Conservation (phyloP, 2,888 invertebrate species). For the Mythimna albipuncta region DNA sequence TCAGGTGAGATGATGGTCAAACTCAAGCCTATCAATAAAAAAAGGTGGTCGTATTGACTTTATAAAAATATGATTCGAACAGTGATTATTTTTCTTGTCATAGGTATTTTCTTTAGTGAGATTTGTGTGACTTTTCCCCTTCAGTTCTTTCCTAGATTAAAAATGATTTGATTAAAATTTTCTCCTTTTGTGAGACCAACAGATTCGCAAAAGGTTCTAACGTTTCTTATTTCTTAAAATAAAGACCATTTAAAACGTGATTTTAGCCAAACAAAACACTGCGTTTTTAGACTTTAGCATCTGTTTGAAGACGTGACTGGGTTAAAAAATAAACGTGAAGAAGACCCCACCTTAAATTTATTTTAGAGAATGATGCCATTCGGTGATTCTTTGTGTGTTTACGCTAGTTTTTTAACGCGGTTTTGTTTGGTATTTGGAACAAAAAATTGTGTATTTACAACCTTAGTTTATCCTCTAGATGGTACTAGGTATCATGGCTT, state of each 20-base stretch:
- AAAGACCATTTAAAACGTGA: neutral
- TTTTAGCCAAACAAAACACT: slow-evolving; percentile 16
- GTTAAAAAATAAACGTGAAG: slow-evolving; percentile 19
- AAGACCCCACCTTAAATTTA: slow-evolving; percentile 43
- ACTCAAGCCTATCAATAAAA: too few species aligned
- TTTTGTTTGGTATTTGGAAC: slow-evolving; percentile 29
- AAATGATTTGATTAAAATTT: neutral
- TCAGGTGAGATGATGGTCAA: too few species aligned
- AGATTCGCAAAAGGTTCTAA: neutral
- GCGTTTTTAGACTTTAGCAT: slow-evolving; percentile 14
- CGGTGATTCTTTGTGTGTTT: slow-evolving; percentile 33
- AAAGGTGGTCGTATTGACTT: too few species aligned
- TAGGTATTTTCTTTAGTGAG: too few species aligned
- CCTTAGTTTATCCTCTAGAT: slow-evolving; percentile 5
- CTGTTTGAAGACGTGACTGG: slow-evolving; percentile 53
- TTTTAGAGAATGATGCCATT: slow-evolving; percentile 58
- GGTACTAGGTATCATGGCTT: neutral
- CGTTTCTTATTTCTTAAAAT: neutral
- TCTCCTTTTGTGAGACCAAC: too few species aligned
- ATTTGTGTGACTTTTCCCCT: too few species aligned
- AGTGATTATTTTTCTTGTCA: too few species aligned
- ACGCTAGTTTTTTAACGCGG: slow-evolving; percentile 34
- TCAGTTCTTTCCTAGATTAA: too few species aligned
- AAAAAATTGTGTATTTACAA: slow-evolving; percentile 29
- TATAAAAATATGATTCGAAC: too few species aligned